phyloP scores from a whole-genome alignment of 2,113 vertebrate species.

The Benitochromis conjunctus region DNA sequence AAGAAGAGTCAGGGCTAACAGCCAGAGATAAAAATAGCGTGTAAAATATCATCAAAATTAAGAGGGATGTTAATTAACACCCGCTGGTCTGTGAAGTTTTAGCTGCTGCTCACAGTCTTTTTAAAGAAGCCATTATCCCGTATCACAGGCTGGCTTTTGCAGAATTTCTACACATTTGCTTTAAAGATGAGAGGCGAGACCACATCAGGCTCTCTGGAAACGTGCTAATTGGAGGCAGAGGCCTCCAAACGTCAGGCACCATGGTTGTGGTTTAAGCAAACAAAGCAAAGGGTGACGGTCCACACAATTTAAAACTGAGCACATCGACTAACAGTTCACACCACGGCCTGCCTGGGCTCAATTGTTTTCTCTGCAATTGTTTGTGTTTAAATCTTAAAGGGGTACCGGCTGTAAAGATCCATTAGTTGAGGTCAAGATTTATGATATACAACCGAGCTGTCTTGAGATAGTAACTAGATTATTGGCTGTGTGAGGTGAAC shows the following conservation, averaged over 20 bases:
- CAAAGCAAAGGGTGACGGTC: not conserved
- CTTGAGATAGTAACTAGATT: not conserved
- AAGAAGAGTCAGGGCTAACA: not conserved
- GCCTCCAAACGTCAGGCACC: not conserved
- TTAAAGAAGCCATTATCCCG: not conserved
- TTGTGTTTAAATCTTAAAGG: not conserved
- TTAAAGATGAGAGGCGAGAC: not conserved
- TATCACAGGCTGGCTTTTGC: not conserved
- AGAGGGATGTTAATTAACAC: not conserved
- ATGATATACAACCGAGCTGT: not conserved
- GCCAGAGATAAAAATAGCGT: not conserved
- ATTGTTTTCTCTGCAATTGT: not conserved
- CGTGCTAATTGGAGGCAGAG: not conserved
- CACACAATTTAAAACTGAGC: not conserved
- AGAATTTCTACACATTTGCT: not conserved
- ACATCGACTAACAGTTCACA: not conserved
- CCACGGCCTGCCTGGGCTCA: not conserved
- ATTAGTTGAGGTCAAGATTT: not conserved
- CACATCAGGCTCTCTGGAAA: not conserved
- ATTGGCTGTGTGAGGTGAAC: not conserved
- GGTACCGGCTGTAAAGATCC: not conserved
- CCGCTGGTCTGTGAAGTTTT: not conserved
- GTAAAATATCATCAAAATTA: slow-evolving; percentile 5
- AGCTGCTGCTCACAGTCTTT: not conserved
- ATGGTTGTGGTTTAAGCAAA: not conserved